A percentile compares a stretch with the other conserved stretches of the same genome.
Conservation (phyloP, 2,888 invertebrate species). For the Chromoteleia sp. region DNA sequence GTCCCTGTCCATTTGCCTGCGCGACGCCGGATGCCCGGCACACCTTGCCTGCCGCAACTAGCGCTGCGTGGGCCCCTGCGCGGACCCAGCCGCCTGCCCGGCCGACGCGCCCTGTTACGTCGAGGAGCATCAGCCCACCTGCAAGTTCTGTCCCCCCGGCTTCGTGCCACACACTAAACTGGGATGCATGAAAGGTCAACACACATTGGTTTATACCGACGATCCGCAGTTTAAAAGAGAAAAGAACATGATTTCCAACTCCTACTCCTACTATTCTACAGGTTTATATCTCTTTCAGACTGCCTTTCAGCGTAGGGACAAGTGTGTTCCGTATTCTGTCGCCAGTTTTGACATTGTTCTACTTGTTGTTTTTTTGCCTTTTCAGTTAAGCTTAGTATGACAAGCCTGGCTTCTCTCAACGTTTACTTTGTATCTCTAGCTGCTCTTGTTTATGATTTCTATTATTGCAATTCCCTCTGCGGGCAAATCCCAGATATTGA, state of each 20-base stretch:
- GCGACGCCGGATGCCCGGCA: conserved; percentile 94
- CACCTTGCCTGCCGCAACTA: conserved; percentile 94
- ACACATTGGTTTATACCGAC: conserved; percentile 73
- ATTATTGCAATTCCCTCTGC: background rate
- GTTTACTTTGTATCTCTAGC: background rate
- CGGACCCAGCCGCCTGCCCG: conserved; percentile 92
- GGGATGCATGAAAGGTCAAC: conserved; percentile 98
- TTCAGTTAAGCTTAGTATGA: conserved; percentile 30
- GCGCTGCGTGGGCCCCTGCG: conserved; percentile 96
- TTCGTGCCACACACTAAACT: conserved; percentile 96
- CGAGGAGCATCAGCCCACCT: conserved; percentile 97
- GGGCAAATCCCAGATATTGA: background rate
- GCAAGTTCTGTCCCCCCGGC: conserved; percentile 98
- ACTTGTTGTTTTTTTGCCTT: conserved; percentile 25
- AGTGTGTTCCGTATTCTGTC: conserved; percentile 6
- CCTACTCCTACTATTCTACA: conserved; percentile 38
- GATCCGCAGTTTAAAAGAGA: conserved; percentile 26
- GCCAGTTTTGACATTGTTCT: conserved; percentile 8
- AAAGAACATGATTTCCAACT: conserved; percentile 23
- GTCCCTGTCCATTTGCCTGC: conserved; percentile 93
- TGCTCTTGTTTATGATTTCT: conserved; percentile 28
- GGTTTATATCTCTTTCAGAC: conserved; percentile 33
- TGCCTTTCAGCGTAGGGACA: conserved; percentile 23
- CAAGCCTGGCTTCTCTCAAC: conserved; percentile 30
- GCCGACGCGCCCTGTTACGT: conserved; percentile 95